Base-by-base conservation (phyloP, 2,113 vertebrate species). In the Tringa solitaria region DNA sequence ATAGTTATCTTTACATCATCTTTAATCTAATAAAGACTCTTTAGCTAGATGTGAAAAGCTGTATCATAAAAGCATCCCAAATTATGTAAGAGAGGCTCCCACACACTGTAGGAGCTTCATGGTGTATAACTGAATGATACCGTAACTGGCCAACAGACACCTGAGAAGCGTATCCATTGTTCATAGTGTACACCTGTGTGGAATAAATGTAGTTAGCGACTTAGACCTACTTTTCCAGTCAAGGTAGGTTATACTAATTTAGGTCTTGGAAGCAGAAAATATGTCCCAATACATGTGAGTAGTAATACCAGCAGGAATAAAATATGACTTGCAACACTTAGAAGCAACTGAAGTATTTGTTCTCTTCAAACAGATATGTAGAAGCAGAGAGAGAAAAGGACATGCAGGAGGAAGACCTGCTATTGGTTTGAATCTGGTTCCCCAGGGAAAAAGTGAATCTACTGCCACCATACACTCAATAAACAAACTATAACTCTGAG, bases 131-230 rank as follows among this genome's bases (percentile, higher is more conserved):
- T 26, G 18, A 69, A 43, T n/a, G 23, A 24, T 26, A 15, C 20
- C 0, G 0, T 22, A 61, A 39, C 12, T 26, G 26, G 12, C 6
- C 30, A 4, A 19, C 15, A 70, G 56, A 54, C n/a, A 73, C 9
- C 16, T 22, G 24, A 35, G 48, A n/a, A 50, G 13, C 4, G 7
- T 20, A 75, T 20, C 46, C 14, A 4, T 21, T 48, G 41, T 27
- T 80, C 46, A 57, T 3, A 5, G 7, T 24, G 8, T 8, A 30
- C 8, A 8, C 13, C 30, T 22, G 6, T 26, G 4, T 39, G 23
- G 6, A 77, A 77, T 14, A 72, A 28, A 73, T 35, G 3, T 35
- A 50, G 9, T 32, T 51, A 43, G 20, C 35, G 12, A 45, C 30
- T 72, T 37, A 45, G 4, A 30, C 16, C 10, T 68, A 15, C 8